Evolutionary conservation across 2,797 vertebrate species (phyloP).

Genomic region (Falco peregrinus): DNA sequence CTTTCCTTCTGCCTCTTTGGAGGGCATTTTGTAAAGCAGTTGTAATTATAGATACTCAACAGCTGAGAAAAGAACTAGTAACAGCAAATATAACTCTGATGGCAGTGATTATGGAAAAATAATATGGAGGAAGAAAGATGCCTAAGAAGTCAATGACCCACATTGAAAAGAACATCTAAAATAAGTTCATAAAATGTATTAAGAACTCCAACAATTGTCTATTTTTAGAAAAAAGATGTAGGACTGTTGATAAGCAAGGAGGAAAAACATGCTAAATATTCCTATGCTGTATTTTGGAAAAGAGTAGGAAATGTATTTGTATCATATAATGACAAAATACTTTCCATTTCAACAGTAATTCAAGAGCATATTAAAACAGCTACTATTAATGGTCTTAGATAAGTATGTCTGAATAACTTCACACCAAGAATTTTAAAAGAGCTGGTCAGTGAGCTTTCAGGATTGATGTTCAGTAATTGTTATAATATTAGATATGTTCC

Average conservation of each 20-base stretch:
- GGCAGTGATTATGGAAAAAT: conserved; percentile 40
- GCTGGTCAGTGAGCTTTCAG: conserved; percentile 19
- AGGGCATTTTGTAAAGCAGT: conserved; percentile 21
- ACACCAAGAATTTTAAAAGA: conserved; percentile 15
- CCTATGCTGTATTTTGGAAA: neutral
- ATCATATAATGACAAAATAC: conserved; percentile 22
- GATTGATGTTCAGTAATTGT: conserved; percentile 21
- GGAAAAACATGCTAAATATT: neutral
- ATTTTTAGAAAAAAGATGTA: neutral
- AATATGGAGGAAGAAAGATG: conserved; percentile 23
- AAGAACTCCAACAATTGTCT: neutral
- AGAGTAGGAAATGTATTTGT: neutral
- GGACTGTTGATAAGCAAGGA: neutral
- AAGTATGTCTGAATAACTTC: conserved; percentile 26
- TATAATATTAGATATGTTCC: conserved; percentile 13
- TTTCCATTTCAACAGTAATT: conserved; percentile 46
- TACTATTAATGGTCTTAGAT: conserved; percentile 20
- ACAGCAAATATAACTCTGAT: conserved; percentile 36
- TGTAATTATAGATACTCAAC: conserved; percentile 53
- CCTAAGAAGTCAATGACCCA: neutral
- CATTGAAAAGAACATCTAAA: neutral
- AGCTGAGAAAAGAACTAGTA: conserved; percentile 40
- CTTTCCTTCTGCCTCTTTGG: neutral
- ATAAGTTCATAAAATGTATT: neutral
- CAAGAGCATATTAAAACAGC: conserved; percentile 19